These are phyloP conservation scores for roundworm (Caenorhabditis elegans) DNA, from an alignment of 1,140 invertebrate species.

Conservation along the genomic window DNA sequence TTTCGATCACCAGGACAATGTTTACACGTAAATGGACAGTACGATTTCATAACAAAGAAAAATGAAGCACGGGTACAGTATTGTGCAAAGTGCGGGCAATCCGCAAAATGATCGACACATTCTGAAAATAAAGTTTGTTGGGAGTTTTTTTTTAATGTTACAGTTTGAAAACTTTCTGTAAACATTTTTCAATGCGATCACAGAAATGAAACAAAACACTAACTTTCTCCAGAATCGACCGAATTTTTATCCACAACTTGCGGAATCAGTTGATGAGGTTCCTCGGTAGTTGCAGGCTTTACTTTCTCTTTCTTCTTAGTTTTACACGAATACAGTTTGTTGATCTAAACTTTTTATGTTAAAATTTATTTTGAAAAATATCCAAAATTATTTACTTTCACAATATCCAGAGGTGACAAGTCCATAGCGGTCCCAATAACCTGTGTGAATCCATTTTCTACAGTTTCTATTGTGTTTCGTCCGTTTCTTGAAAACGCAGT, in stretches of 20 bases:
- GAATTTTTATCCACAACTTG: not conserved
- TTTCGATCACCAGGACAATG: slow-evolving; percentile 35
- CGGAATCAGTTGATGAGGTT: not conserved
- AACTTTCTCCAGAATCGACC: not conserved
- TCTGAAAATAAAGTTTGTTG: slow-evolving; percentile 40
- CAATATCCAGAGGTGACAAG: slow-evolving; percentile 59
- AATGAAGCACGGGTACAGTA: slow-evolving; percentile 65
- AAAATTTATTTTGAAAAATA: slow-evolving; percentile 22
- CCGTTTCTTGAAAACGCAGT: slow-evolving; percentile 63
- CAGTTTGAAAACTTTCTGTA: too few species aligned
- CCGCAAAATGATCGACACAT: slow-evolving; percentile 64
- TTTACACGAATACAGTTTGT: slow-evolving; percentile 53
- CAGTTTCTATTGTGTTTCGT: slow-evolving; percentile 62
- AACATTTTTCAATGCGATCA: too few species aligned
- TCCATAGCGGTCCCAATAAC: slow-evolving; percentile 60
- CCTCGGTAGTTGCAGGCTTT: not conserved
- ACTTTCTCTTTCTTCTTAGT: slow-evolving; percentile 35
- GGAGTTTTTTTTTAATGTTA: not conserved
- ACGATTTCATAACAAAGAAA: slow-evolving; percentile 66
- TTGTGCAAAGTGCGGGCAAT: slow-evolving; percentile 62
- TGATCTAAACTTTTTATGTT: slow-evolving; percentile 46
- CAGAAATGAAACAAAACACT: too few species aligned
- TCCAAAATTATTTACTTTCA: slow-evolving; percentile 48
- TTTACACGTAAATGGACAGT: slow-evolving; percentile 59
- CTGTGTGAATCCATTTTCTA: slow-evolving; percentile 57